Evolutionary conservation across 2,888 invertebrate genomes (phyloP).

Genomic region (Neria commutata): DNA sequence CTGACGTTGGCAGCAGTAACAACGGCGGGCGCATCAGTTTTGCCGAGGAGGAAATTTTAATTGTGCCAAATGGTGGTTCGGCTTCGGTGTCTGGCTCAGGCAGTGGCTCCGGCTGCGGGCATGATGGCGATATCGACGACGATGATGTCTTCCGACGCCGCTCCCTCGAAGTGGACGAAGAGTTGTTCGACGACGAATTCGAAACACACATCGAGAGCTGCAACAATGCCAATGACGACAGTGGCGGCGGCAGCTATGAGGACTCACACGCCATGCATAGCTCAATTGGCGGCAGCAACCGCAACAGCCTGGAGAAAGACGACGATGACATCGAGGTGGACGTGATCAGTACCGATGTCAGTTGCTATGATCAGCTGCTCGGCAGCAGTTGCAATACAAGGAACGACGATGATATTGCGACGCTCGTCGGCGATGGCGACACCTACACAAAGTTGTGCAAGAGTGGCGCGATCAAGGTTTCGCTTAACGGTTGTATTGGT

Average conservation of each 20-base stretch:
- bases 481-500: conserved; percentile 34
- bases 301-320: conserved; percentile 60
- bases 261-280: conserved; percentile 60
- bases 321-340: conserved; percentile 61
- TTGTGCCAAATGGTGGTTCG: conserved; percentile 30
- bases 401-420: conserved; percentile 54
- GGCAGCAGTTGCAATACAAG: conserved; percentile 57
- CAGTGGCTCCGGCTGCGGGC: conserved; percentile 32
- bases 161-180: conserved; percentile 50
- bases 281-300: conserved; percentile 58
- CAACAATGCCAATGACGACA: conserved; percentile 60
- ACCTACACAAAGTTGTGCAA: conserved; percentile 42
- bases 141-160: conserved; percentile 54
- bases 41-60: conserved; percentile 55
- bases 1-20: conserved; percentile 6
- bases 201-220: conserved; percentile 58
- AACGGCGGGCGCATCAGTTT: conserved; percentile 46
- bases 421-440: conserved; percentile 53
- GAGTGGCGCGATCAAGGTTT: conserved; percentile 7
- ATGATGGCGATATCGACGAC: conserved; percentile 34
- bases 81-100: conserved; percentile 24
- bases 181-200: conserved; percentile 54
- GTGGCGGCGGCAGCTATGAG: conserved; percentile 61
- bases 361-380: conserved; percentile 59
- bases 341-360: conserved; percentile 61